Percentiles rank a stretch among this genome's conserved stretches.
These are phyloP conservation scores for Campylorhamphus procurvoides DNA, from an alignment of 2,113 vertebrate species.

Conservation along the genomic window DNA sequence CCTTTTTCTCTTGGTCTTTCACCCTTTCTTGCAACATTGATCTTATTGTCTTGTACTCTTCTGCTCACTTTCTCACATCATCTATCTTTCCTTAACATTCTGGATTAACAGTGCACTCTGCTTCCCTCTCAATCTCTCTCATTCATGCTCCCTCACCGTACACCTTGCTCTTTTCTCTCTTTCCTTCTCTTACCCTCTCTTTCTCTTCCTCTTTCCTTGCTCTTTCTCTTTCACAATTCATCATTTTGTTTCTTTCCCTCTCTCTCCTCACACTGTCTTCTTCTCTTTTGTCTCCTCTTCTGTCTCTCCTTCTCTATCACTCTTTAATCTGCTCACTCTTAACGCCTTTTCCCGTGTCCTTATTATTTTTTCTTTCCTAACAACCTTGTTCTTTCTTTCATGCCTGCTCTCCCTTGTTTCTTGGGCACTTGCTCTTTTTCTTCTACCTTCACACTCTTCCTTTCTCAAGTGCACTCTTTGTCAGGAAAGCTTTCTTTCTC, in stretches of 20 bases:
- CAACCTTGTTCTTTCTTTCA: not conserved
- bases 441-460: not conserved
- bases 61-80: not conserved
- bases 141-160: not conserved
- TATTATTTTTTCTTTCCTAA: not conserved
- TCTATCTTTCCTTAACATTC: not conserved
- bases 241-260: not conserved
- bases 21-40: not conserved
- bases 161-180: too few relatives aligned
- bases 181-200: not conserved
- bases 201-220: not conserved
- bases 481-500: not conserved
- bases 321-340: not conserved
- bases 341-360: not conserved
- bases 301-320: not conserved
- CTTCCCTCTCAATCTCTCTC: not conserved
- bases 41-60: not conserved
- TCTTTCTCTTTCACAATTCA: not conserved
- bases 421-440: not conserved
- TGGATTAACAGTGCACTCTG: not conserved
- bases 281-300: not conserved
- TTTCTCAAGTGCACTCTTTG: not conserved
- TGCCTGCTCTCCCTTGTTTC: not conserved
- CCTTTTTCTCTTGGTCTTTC: not conserved
- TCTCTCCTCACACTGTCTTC: not conserved